phyloP scores from a whole-genome alignment of 2,113 vertebrate genomes.

The Onychostoma macrolepis region DNA sequence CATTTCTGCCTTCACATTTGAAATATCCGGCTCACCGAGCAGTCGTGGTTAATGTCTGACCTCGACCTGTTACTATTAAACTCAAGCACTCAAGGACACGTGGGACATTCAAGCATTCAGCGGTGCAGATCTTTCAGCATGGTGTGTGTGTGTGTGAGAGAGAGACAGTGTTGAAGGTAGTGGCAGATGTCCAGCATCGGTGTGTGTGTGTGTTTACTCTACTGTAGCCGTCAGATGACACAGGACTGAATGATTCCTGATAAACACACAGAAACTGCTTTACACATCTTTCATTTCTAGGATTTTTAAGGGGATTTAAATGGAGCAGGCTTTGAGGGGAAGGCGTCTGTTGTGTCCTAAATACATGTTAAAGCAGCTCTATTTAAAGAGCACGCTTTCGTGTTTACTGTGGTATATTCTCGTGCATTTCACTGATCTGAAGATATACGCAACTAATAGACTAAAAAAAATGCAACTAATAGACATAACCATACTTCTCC shows the following conservation, averaged over 20 bases:
- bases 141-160: too few relatives aligned
- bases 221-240: neutral
- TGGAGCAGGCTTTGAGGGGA: neutral
- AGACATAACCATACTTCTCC: neutral
- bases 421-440: neutral
- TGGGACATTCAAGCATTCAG: neutral
- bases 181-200: neutral
- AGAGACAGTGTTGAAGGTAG: neutral
- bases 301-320: neutral
- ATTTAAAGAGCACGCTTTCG: constrained; percentile 4
- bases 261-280: neutral
- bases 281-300: neutral
- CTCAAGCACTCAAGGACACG: neutral
- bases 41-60: neutral
- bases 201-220: neutral
- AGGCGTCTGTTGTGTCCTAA: neutral
- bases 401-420: neutral
- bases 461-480: neutral
- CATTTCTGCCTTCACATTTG: neutral
- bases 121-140: neutral
- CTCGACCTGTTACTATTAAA: neutral
- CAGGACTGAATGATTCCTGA: neutral
- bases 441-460: neutral
- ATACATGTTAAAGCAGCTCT: constrained; percentile 5
- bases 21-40: neutral